phyloP scores from a whole-genome alignment of 2,888 invertebrate species.

The Rhimphoctona megacephalus region DNA sequence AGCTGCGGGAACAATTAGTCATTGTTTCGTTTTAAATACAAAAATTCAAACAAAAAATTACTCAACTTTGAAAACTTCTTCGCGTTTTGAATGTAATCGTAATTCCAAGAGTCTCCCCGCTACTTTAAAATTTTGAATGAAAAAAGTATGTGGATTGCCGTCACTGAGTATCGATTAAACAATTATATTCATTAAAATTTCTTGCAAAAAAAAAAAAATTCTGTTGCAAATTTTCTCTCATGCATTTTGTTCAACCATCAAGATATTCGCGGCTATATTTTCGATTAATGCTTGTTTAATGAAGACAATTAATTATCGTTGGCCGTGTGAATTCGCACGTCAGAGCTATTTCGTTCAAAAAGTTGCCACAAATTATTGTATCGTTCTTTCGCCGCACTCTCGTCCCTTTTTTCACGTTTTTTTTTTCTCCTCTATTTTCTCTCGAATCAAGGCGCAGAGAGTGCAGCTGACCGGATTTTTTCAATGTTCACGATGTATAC shows the following conservation, averaged over 20 bases:
- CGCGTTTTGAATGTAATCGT: background rate
- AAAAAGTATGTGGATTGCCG: background rate
- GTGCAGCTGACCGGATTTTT: conserved; percentile 23
- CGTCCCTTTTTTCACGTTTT: conserved; percentile 3
- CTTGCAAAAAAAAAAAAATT: background rate
- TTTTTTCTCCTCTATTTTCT: conserved; percentile 42
- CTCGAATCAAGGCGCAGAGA: conserved; percentile 45
- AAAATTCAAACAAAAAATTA: background rate
- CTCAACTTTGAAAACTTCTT: background rate
- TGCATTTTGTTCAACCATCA: background rate
- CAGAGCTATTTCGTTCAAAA: background rate
- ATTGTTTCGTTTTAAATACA: conserved; percentile 65
- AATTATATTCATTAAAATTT: background rate
- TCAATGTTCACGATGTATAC: background rate
- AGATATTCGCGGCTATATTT: too few species aligned
- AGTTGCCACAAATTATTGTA: background rate
- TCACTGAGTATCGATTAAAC: background rate
- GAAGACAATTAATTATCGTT: background rate
- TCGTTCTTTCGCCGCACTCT: background rate
- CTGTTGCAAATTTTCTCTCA: background rate
- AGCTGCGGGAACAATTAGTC: conserved; percentile 66
- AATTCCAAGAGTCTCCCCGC: background rate
- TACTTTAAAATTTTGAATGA: background rate
- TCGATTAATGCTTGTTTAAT: background rate
- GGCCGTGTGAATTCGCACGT: background rate